phyloP scores from a whole-genome alignment of 2,113 vertebrate genomes.

The Melozone crissalis region DNA sequence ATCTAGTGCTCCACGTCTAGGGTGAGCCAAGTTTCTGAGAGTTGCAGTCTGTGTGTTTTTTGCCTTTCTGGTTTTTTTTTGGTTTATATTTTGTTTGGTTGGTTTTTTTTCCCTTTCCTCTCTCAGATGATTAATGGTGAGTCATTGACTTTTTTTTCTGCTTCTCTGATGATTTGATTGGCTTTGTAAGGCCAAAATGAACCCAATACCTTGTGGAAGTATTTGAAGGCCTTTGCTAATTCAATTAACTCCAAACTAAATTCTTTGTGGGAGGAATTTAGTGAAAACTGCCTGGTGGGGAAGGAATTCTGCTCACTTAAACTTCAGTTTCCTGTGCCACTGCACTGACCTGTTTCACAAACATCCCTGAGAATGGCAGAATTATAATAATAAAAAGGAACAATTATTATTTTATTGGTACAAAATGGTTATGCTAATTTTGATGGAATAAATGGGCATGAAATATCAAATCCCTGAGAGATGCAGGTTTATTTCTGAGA shows the following conservation, averaged over 20 bases:
- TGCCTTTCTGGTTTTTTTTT: not conserved
- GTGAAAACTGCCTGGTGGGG: not conserved
- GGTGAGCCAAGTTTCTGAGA: conserved; percentile 27
- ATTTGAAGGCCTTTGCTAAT: conserved; percentile 44
- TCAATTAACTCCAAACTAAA: conserved; percentile 42
- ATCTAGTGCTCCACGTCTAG: not conserved
- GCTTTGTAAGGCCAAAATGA: conserved; percentile 28
- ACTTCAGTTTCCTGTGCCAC: not conserved
- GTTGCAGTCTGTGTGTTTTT: not conserved
- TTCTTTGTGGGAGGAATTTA: conserved; percentile 5
- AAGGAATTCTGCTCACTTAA: not conserved
- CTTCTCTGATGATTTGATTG: conserved; percentile 38
- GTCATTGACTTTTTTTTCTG: conserved; percentile 31
- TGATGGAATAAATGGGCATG: not conserved
- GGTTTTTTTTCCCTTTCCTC: not conserved
- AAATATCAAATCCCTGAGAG: not conserved
- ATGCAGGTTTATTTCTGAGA: not conserved
- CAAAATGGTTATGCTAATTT: conserved; percentile 29
- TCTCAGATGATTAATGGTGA: conserved; percentile 45
- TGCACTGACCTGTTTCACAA: not conserved
- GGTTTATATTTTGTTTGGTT: not conserved
- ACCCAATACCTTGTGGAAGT: not conserved
- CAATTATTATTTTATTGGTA: not conserved
- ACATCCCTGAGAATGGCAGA: not conserved
- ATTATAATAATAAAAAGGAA: not conserved